Base-by-base conservation (phyloP, 2,888 invertebrate genomes). In the Horisme vitalbata region DNA sequence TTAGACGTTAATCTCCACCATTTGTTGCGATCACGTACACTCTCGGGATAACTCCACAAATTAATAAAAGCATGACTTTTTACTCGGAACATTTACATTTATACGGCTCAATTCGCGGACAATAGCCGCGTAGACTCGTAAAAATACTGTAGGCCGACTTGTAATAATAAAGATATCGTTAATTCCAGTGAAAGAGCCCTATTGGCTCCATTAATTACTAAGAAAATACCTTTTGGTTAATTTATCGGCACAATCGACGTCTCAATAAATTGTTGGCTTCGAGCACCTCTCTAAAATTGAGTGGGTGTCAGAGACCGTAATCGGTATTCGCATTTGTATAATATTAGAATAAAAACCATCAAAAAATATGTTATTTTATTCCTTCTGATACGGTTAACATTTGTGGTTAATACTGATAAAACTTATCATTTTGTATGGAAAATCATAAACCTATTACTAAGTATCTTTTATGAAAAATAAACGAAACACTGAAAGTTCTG, bases 141-240 rank as follows among this genome's bases (percentile, higher is more conserved):
- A 69, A 51, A 74, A 68, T n/a, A n/a, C n/a, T n/a, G n/a, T n/a
- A n/a, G n/a, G n/a, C 68, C 67, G 71, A 69, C 61, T 68, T 71
- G 80, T 72, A 68, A 67, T 71, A 75, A 81, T 83, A 76, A 79
- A 83, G 76, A 75, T 76, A 76, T 79, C 75, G 68, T 78, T 75
- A 71, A n/a, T 65, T 68, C 75, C 73, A 78, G 79, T 79, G 79
- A 80, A 82, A 75, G 66, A 51, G 41, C 67, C 68, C 70, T 64
- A 65, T 68, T 56, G 56, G 64, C 57, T 57, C 70, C 73, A 79
- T 80, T 83, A 79, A 79, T 82, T 79, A 71, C 71, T 52, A 59
- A 70, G 71, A 73, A 79, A 78, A 75, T 77, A 76, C 68, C 70
- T 75, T 68, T 69, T 59, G 63, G 64, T 64, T 67, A 79, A 83